phyloP scores from a whole-genome alignment of 2,888 invertebrate species.

The Scaptomyza reducta region DNA sequence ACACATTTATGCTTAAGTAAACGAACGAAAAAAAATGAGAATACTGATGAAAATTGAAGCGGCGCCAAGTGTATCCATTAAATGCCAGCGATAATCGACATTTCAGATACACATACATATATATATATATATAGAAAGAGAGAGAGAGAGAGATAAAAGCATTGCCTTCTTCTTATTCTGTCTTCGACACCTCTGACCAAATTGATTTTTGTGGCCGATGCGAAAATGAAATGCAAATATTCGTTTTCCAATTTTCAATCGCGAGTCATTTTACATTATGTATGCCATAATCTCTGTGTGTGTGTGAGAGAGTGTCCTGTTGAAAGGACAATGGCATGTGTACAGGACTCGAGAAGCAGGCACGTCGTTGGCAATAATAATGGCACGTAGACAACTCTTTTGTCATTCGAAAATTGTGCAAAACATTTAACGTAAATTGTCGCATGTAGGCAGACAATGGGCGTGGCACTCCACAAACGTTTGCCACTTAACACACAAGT shows the following conservation, averaged over 20 bases:
- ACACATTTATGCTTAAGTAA: conserved; percentile 60
- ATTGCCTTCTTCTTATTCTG: conserved; percentile 35
- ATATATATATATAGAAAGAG: conserved; percentile 10
- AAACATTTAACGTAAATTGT: conserved; percentile 79
- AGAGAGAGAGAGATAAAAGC: conserved; percentile 12
- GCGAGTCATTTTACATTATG: conserved; percentile 17
- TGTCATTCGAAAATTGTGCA: conserved; percentile 76
- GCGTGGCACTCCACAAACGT: conserved; percentile 54
- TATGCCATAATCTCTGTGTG: conserved; percentile 47
- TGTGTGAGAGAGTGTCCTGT: conserved; percentile 24
- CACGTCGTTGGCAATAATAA: conserved; percentile 60
- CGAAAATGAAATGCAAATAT: conserved; percentile 70
- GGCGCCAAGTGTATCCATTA: conserved; percentile 40
- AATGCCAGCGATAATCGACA: conserved; percentile 25
- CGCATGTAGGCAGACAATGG: conserved; percentile 39
- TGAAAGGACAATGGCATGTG: conserved; percentile 67
- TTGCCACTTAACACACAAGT: not conserved
- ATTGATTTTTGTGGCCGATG: conserved; percentile 57
- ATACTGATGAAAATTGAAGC: conserved; percentile 17
- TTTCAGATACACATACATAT: conserved; percentile 6
- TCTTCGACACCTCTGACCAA: conserved; percentile 66
- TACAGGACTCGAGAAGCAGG: conserved; percentile 15
- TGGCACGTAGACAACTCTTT: conserved; percentile 80
- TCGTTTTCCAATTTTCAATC: conserved; percentile 29
- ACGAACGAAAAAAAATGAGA: not conserved